Evolutionary conservation across 92 coral and sea anemone species (phyloP), one percentile per base, ranked within the genome.

Genomic region (Siderastrea radians): DNA sequence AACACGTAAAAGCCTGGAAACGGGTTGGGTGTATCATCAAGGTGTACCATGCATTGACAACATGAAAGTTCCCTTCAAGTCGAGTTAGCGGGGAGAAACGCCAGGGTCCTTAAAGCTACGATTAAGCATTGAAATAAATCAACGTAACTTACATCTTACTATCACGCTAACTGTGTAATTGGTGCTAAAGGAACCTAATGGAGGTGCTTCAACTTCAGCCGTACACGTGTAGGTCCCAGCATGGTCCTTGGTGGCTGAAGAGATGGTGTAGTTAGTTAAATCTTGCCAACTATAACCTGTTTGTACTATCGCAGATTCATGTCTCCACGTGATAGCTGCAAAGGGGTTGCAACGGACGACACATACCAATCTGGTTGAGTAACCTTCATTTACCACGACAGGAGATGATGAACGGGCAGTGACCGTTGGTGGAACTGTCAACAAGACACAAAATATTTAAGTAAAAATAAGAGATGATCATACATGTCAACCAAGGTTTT

Each of bases 261-360:
- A 38, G 44, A 91, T 87, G 14, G 84, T 84, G 82, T 87, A 91
- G 62, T 85, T 81, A 66, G 68, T 75, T 68, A 53, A 45, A 26
- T 26, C 38, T 26, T 26, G 38, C 38, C 38, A 47, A 44, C 5
- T 6, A 3, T 26, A 13, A 10, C 43, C 44, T 10, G 53, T 46
- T 17, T 75, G 64, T 1, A 66, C 43, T 15, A 72, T 69, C 15
- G 15, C 48, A 53, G 60, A 58, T 70, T 87, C 81, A 80, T 69
- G 82, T 6, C 52, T 68, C 97, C 97, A 94, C 5, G 63, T 61
- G 38, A 86, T 89, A 4, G 50, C 73, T 72, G 95, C 93, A 8
- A 69, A 60, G 44, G 96, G 95, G 45, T 82, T 89, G 5, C 97
- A 93, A 72, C 78, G 75, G 71, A 95, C 91, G 7, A 74, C 90